These are phyloP conservation scores for Sus scrofa DNA, from an alignment of 2,113 vertebrate species.

Conservation along the genomic window T2T-Sscrofa CM000817.6:116071001-116071500, in stretches of 20 bases:
- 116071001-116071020: background rate
- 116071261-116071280: background rate
- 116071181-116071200: conserved; percentile 53
- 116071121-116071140: conserved; percentile 58
- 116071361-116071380: background rate
- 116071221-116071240: background rate
- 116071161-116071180: background rate
- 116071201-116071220: conserved; percentile 62
- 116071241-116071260: conserved; percentile 1
- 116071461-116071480: background rate
- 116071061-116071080: background rate
- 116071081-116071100: conserved; percentile 17
- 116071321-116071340: background rate
- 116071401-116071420: background rate
- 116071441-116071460: background rate
- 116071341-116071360: background rate
- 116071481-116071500: background rate
- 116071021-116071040: background rate
- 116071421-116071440: background rate
- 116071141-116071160: background rate
- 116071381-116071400: background rate
- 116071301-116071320: background rate
- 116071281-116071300: background rate
- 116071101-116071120: background rate
- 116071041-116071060: background rate